A percentile compares a stretch with the other conserved stretches of the same genome.
phyloP scores from a whole-genome alignment of 1,140 invertebrate genomes.

The Phymastichus coffea region DNA sequence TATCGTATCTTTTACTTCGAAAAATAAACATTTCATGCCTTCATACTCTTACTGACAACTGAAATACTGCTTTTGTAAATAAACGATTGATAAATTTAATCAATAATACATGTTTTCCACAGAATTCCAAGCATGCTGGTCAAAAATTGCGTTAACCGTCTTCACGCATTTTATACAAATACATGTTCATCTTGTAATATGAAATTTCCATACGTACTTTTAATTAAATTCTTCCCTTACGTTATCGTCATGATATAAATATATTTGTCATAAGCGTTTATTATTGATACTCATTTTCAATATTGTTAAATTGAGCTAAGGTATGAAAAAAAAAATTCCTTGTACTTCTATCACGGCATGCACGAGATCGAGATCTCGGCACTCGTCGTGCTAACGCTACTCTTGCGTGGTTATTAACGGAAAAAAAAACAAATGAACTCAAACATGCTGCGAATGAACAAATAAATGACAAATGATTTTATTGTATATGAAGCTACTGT shows the following conservation, averaged over 20 bases:
- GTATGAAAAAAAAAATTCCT: background rate
- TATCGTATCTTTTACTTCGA: no score
- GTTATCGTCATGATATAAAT: background rate
- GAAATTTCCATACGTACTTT: background rate
- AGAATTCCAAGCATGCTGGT: no score
- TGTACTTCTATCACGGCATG: conserved; percentile 4
- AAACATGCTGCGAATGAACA: conserved; percentile 36
- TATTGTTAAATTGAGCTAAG: conserved; percentile 1
- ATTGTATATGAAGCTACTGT: conserved; percentile 56
- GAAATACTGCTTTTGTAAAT: no score
- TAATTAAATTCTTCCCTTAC: background rate
- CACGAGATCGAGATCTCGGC: conserved; percentile 29
- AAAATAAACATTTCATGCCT: no score
- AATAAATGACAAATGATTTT: conserved; percentile 42
- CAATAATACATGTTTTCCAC: no score
- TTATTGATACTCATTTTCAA: background rate
- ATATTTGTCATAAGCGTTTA: background rate
- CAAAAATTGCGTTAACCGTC: no score
- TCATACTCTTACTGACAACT: no score
- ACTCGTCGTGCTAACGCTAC: conserved; percentile 42
- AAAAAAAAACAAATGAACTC: conserved; percentile 28
- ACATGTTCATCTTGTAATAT: conserved; percentile 9
- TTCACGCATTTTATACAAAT: no score
- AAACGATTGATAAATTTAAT: no score
- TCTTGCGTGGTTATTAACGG: conserved; percentile 40